These are phyloP conservation scores for Stenurella melanura DNA, from an alignment of 2,888 invertebrate genomes.

Conservation along the genomic window DNA sequence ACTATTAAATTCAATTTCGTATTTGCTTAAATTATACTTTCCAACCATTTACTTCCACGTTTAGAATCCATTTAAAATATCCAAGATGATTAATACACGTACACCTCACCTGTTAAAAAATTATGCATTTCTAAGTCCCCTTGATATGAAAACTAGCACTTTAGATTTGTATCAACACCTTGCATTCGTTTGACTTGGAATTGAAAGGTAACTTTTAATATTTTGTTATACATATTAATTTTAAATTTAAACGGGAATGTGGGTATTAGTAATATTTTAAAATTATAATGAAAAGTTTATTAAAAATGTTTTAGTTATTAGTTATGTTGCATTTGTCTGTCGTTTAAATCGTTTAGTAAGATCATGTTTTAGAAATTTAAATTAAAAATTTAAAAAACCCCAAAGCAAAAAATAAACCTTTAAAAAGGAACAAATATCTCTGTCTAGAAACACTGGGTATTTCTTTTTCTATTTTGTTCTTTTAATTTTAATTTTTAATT, in stretches of 20 bases:
- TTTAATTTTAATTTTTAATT: too few species aligned
- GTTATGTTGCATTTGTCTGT: not conserved
- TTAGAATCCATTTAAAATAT: not conserved
- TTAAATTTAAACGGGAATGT: not conserved
- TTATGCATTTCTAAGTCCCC: not conserved
- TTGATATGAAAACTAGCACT: not conserved
- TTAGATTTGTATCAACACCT: not conserved
- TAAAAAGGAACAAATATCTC: too few species aligned
- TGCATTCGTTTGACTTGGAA: not conserved
- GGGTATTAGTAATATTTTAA: not conserved
- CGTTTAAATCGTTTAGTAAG: not conserved
- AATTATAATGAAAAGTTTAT: not conserved
- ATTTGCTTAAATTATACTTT: not conserved
- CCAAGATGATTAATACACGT: not conserved
- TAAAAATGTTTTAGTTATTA: not conserved
- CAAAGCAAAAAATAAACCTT: too few species aligned
- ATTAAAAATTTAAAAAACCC: too few species aligned
- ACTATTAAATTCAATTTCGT: not conserved
- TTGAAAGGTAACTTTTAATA: constrained; percentile 9
- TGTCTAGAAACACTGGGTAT: too few species aligned
- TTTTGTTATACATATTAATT: not conserved
- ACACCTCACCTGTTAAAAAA: not conserved
- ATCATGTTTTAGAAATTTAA: not conserved
- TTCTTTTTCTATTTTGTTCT: too few species aligned
- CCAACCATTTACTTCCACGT: not conserved